Evolutionary conservation across 1,140 invertebrate species (phyloP).

Genomic region (Euura lappo): DNA sequence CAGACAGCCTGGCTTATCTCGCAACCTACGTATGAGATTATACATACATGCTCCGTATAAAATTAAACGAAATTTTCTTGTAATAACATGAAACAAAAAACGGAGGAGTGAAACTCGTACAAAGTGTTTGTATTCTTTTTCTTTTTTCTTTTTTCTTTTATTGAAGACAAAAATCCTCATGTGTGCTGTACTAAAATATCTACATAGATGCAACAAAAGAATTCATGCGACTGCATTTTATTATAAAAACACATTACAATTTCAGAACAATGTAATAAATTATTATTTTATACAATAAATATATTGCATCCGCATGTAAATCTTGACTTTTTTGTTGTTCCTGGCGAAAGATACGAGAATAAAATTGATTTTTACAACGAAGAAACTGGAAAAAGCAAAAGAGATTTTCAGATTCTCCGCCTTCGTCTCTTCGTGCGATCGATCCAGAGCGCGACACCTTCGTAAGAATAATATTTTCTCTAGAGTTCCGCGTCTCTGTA

Average conservation of each 20-base stretch:
- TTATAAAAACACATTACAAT: neutral
- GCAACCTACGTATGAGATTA: neutral
- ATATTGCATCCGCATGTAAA: neutral
- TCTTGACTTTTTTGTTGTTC: neutral
- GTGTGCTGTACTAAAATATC: neutral
- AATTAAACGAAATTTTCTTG: neutral
- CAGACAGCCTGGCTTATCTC: neutral
- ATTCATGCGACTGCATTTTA: neutral
- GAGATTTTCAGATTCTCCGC: no score
- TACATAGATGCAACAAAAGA: neutral
- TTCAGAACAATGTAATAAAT: slow-evolving; percentile 3
- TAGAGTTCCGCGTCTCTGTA: neutral
- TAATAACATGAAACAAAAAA: no score
- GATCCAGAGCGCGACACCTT: no score
- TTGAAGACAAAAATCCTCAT: neutral
- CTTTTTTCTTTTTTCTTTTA: no score
- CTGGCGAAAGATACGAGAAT: no score
- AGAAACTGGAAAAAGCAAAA: no score
- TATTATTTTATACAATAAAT: slow-evolving; percentile 5
- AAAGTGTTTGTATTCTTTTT: no score
- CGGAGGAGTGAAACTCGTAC: no score
- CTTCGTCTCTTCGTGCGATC: no score
- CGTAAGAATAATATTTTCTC: no score
- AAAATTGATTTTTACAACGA: no score
- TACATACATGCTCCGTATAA: neutral